Conservation (phyloP, 2,888 invertebrate species). For the Malacosoma neustria region DNA sequence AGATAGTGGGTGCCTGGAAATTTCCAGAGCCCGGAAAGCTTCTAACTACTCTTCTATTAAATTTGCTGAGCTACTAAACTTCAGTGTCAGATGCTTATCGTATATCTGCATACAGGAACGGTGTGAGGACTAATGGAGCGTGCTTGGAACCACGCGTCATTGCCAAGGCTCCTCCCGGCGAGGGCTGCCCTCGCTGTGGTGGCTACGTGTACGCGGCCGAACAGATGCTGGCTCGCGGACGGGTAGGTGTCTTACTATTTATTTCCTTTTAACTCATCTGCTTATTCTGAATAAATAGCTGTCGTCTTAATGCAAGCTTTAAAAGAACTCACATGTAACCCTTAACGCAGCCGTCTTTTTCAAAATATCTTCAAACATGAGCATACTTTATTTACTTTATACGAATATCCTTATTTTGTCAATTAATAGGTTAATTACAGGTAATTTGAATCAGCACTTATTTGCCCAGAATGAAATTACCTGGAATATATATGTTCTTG, state of each 20-base stretch:
- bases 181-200: conserved; percentile 92
- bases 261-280: not conserved
- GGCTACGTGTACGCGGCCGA: conserved; percentile 93
- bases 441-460: no score
- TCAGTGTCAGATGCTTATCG: conserved; percentile 27
- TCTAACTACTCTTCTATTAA: conserved; percentile 66
- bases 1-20: conserved; percentile 44
- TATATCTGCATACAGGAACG: conserved; percentile 44
- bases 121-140: conserved; percentile 74
- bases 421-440: no score
- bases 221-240: conserved; percentile 92
- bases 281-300: not conserved
- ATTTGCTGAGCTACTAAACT: conserved; percentile 38
- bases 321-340: no score
- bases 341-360: no score
- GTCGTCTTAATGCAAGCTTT: no score
- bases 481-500: no score
- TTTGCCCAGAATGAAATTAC: no score
- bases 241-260: conserved; percentile 75
- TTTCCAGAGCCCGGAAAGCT: conserved; percentile 52
- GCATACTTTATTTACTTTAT: no score
- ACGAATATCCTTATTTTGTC: no score
- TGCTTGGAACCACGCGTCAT: conserved; percentile 81
- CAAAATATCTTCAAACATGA: no score
- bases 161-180: conserved; percentile 88